Conservation (phyloP, 2,888 invertebrate species). For the Orthosia incerta region DNA sequence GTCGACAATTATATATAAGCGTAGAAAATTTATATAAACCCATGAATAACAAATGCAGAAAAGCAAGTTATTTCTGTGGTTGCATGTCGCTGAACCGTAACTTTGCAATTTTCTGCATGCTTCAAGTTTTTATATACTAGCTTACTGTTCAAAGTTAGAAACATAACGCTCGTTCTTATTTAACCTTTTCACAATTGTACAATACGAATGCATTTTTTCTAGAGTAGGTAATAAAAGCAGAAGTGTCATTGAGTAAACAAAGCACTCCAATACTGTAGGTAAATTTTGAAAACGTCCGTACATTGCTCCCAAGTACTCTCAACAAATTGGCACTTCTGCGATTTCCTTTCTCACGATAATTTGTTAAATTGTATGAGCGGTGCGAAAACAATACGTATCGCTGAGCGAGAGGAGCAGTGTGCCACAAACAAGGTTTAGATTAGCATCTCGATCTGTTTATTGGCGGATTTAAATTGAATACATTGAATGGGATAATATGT, state of each 20-base stretch:
- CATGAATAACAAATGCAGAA: slow-evolving; percentile 9
- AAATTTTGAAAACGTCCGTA: slow-evolving; percentile 14
- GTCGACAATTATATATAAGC: background rate
- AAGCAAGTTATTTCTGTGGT: slow-evolving; percentile 26
- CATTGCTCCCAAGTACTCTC: slow-evolving; percentile 7
- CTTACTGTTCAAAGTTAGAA: slow-evolving; percentile 10
- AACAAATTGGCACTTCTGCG: slow-evolving; percentile 48
- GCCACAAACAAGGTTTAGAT: slow-evolving; percentile 41
- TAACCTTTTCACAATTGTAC: slow-evolving; percentile 5
- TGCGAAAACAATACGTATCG: slow-evolving; percentile 43
- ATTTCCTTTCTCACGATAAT: slow-evolving; percentile 60
- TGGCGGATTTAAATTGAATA: slow-evolving; percentile 24
- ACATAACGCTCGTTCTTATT: slow-evolving; percentile 14
- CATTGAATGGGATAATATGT: slow-evolving; percentile 3
- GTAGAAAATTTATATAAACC: slow-evolving; percentile 5
- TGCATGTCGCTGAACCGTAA: slow-evolving; percentile 35
- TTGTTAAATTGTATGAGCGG: slow-evolving; percentile 53
- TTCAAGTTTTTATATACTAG: slow-evolving; percentile 24
- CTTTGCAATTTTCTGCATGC: slow-evolving; percentile 46
- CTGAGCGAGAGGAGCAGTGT: background rate
- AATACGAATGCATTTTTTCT: background rate
- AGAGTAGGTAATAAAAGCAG: background rate
- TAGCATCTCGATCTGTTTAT: slow-evolving; percentile 52
- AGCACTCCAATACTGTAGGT: slow-evolving; percentile 10
- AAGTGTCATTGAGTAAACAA: slow-evolving; percentile 23